Percentiles rank a stretch among this genome's conserved stretches.
Conservation (phyloP, 2,113 vertebrate genomes). For the Peromyscus polionotus region DNA sequence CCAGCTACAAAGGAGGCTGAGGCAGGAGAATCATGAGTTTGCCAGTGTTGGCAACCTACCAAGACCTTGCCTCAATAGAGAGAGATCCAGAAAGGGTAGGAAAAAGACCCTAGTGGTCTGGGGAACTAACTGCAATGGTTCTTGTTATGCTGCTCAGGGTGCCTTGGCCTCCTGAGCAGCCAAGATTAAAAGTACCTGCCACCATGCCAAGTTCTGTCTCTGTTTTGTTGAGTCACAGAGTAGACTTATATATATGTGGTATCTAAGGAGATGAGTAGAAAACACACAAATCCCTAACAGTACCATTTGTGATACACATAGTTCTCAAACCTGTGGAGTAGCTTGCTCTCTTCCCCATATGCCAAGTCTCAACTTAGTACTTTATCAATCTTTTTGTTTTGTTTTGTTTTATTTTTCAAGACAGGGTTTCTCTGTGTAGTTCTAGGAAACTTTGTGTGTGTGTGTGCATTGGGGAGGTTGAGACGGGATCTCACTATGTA, state of each 20-base stretch:
- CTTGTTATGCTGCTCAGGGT: neutral
- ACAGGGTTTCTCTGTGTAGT: neutral
- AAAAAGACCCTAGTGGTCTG: neutral
- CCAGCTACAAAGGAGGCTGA: neutral
- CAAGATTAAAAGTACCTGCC: neutral
- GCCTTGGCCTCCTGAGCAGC: neutral
- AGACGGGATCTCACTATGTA: neutral
- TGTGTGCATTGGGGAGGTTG: neutral
- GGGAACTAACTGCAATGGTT: neutral
- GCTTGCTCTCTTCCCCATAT: neutral
- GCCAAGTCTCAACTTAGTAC: neutral
- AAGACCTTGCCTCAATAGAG: neutral
- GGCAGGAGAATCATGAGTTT: neutral
- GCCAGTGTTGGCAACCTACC: neutral
- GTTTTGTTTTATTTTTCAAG: neutral
- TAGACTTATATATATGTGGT: neutral
- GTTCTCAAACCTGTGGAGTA: constrained; percentile 12
- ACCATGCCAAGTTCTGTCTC: neutral
- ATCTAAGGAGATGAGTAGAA: neutral
- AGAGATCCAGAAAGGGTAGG: neutral
- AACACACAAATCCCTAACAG: neutral
- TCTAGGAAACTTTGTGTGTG: neutral
- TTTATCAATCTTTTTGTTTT: neutral
- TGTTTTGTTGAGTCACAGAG: neutral
- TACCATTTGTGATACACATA: neutral